These are phyloP conservation scores for Acarapis woodi DNA, from an alignment of 1,140 invertebrate genomes.

Conservation along the genomic window DNA sequence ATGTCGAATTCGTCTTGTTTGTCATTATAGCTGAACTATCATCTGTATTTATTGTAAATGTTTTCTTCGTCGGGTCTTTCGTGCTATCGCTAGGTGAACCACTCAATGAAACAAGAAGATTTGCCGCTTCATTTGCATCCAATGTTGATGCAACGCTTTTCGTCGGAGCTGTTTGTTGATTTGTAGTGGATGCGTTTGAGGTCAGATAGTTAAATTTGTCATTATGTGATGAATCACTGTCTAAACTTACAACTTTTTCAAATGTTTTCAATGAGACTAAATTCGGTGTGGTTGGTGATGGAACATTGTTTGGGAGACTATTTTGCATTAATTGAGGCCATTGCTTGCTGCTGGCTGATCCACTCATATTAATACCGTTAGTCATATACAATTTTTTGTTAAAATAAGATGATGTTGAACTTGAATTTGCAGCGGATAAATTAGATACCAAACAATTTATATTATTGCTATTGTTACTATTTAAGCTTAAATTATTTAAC, in stretches of 20 bases:
- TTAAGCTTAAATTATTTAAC: no score
- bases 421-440: neutral
- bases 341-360: no score
- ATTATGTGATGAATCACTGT: neutral
- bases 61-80: neutral
- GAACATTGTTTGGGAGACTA: no score
- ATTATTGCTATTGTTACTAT: neutral
- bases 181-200: neutral
- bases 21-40: neutral
- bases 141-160: conserved; percentile 14
- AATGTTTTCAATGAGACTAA: no score
- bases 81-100: no score
- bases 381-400: neutral
- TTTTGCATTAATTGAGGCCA: no score
- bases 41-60: neutral
- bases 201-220: neutral
- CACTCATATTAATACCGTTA: neutral
- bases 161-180: neutral
- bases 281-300: no score
- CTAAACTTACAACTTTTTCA: neutral
- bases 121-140: conserved; percentile 83
- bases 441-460: neutral
- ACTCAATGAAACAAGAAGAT: conserved; percentile 74
- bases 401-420: neutral
- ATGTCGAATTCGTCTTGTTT: neutral